A percentile compares a stretch with the other conserved stretches of the same genome.
These are phyloP conservation scores for Galbula dea DNA, from an alignment of 2,113 vertebrate species.

Conservation along the genomic window DNA sequence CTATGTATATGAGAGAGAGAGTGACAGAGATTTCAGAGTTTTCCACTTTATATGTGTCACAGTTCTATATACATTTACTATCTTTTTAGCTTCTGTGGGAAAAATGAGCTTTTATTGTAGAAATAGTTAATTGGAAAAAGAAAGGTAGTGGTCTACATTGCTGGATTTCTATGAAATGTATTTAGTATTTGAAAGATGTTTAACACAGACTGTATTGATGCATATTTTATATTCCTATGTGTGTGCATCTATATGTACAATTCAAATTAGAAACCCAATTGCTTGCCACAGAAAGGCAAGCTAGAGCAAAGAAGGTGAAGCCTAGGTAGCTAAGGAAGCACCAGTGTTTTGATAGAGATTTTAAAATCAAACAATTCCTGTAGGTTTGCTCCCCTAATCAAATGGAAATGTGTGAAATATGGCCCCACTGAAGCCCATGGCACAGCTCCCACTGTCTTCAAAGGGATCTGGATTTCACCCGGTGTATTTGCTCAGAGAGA, in stretches of 20 bases:
- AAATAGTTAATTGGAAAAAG: not conserved
- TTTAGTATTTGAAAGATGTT: not conserved
- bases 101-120: not conserved
- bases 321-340: not conserved
- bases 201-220: not conserved
- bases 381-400: not conserved
- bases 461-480: slow-evolving; percentile 16
- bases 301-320: not conserved
- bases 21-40: not conserved
- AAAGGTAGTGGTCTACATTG: not conserved
- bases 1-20: not conserved
- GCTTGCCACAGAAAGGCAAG: not conserved
- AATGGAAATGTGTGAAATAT: not conserved
- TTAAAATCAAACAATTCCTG: not conserved
- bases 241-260: not conserved
- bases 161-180: not conserved
- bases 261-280: not conserved
- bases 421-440: not conserved
- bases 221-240: not conserved
- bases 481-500: slow-evolving; percentile 36
- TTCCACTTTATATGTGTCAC: not conserved
- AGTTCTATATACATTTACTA: not conserved
- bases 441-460: slow-evolving; percentile 39
- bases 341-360: not conserved
- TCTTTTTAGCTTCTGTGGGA: not conserved